These are phyloP conservation scores for Andrena haemorrhoa DNA, from an alignment of 2,888 invertebrate genomes.

Conservation along the genomic window DNA sequence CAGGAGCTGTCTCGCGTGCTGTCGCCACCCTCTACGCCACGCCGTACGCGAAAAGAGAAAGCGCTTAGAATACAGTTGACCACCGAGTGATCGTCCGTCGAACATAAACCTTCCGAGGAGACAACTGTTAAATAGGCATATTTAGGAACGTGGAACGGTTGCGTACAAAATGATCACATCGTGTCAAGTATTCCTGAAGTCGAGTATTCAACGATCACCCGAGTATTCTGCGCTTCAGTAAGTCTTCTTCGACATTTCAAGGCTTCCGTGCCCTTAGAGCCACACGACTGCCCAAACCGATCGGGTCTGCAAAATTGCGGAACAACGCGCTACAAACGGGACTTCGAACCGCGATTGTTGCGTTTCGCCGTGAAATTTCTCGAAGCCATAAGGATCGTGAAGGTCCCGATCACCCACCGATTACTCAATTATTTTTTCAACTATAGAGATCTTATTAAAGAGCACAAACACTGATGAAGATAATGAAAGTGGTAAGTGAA, in stretches of 20 bases:
- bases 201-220: constrained; percentile 55
- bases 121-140: constrained; percentile 56
- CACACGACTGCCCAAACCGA: constrained; percentile 35
- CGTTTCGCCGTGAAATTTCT: constrained; percentile 42
- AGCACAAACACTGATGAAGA: constrained; percentile 41
- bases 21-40: constrained; percentile 59
- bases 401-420: constrained; percentile 34
- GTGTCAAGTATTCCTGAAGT: constrained; percentile 57
- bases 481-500: constrained; percentile 21
- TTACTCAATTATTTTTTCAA: constrained; percentile 55
- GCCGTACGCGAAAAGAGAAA: constrained; percentile 88
- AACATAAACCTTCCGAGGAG: constrained; percentile 53
- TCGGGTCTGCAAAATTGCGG: constrained; percentile 53
- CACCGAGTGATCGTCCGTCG: constrained; percentile 80
- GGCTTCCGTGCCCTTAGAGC: constrained; percentile 56
- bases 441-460: constrained; percentile 32
- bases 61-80: constrained; percentile 91
- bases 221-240: constrained; percentile 66
- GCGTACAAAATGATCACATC: constrained; percentile 50
- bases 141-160: constrained; percentile 60
- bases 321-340: constrained; percentile 43
- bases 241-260: constrained; percentile 66
- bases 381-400: constrained; percentile 32
- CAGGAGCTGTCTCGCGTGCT: constrained; percentile 86
- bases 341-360: constrained; percentile 37